phyloP scores from a whole-genome alignment of 2,797 vertebrate species.

The Fratercula arctica region DNA sequence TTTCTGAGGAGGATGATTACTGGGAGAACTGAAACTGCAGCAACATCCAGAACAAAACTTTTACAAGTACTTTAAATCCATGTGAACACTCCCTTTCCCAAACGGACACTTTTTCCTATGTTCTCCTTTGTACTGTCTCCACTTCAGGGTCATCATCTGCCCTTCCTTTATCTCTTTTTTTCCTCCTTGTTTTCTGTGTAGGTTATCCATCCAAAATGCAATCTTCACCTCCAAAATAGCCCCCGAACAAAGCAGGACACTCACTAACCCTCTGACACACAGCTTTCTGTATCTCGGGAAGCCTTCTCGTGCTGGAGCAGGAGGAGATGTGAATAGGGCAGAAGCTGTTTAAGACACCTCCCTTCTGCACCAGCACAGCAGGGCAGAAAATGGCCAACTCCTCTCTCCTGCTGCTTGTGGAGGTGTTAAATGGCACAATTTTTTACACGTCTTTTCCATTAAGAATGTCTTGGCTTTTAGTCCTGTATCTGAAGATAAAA shows the following conservation, averaged over 20 bases:
- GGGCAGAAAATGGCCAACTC: neutral
- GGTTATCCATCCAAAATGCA: neutral
- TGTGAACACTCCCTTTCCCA: neutral
- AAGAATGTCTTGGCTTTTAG: neutral
- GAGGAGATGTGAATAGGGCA: neutral
- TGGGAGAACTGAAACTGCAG: neutral
- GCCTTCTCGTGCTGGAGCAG: neutral
- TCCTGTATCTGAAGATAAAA: neutral
- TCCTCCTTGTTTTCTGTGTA: neutral
- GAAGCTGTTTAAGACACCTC: neutral
- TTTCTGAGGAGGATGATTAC: neutral
- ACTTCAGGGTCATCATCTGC: neutral
- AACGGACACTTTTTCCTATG: neutral
- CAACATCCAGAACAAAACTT: neutral
- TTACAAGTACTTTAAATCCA: neutral
- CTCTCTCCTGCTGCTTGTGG: neutral
- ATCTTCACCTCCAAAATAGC: neutral
- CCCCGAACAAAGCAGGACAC: neutral
- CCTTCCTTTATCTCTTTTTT: neutral
- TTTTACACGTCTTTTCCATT: neutral
- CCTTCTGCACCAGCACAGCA: neutral
- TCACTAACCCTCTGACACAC: neutral
- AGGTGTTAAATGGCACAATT: neutral
- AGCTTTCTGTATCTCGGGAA: neutral
- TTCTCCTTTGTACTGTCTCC: neutral